Evolutionary conservation across 37 sponge, comb jelly and placozoan species (phyloP).

Genomic region (Oscarella lobularis): DNA sequence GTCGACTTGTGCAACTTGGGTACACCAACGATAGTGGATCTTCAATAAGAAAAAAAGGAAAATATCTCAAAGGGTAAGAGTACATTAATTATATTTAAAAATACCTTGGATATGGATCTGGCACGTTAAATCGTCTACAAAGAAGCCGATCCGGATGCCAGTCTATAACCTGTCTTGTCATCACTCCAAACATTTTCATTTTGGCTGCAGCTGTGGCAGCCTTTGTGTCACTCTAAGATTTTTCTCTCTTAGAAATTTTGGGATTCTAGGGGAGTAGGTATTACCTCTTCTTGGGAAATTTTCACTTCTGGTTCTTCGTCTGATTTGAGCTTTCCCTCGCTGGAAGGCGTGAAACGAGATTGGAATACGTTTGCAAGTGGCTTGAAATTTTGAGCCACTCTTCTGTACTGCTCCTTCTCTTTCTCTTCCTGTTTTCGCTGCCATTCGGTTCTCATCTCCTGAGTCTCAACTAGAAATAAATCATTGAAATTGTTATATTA

Average conservation of each 20-base stretch:
- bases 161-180: conserved; percentile 61
- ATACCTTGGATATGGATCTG: conserved; percentile 85
- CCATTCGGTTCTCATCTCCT: too few species aligned
- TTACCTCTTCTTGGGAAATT: too few species aligned
- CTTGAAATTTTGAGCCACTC: background rate
- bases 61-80: conserved; percentile 5
- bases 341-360: background rate
- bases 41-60: background rate
- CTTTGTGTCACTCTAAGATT: background rate
- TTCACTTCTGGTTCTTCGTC: too few species aligned
- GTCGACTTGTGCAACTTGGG: conserved; percentile 4
- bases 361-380: background rate
- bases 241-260: too few species aligned
- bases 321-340: background rate
- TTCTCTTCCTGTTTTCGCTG: too few species aligned
- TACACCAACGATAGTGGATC: conserved; percentile 9
- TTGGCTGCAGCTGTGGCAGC: conserved; percentile 21
- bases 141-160: conserved; percentile 87
- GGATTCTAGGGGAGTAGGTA: too few species aligned
- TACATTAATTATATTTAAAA: too few species aligned
- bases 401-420: background rate
- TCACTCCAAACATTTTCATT: conserved; percentile 50
- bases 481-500: too few species aligned
- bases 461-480: too few species aligned
- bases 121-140: conserved; percentile 86